Conservation (phyloP, 2,113 vertebrate species). For the Brachirus orientalis region DNA sequence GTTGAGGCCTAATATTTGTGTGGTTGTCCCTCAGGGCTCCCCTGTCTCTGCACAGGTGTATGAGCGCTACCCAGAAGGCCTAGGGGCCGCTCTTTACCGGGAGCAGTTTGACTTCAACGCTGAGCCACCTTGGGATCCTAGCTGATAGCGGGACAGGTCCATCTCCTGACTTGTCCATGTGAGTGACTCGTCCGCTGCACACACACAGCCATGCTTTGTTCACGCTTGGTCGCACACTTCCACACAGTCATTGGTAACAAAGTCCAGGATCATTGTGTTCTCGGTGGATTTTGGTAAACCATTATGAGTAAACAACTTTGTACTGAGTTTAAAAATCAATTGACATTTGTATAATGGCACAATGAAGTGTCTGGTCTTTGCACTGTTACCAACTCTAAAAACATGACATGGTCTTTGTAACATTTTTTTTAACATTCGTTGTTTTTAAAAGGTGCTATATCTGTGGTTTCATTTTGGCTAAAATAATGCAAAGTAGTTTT, state of each 20-base stretch:
- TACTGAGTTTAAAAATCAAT: not conserved
- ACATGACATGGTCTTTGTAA: not conserved
- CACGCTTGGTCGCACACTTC: not conserved
- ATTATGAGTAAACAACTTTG: not conserved
- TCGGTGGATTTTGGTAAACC: not conserved
- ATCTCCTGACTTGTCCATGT: constrained; percentile 99
- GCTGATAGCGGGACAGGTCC: constrained; percentile 99
- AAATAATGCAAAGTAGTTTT: not conserved
- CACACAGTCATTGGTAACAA: constrained; percentile 1
- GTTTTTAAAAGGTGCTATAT: not conserved
- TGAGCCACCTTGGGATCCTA: constrained; percentile 99
- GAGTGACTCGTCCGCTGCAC: constrained; percentile 73
- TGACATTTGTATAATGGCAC: not conserved
- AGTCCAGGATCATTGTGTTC: constrained; percentile 26
- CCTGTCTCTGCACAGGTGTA: constrained; percentile 90
- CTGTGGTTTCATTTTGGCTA: not conserved
- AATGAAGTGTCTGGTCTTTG: not conserved
- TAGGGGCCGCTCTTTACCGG: constrained; percentile 99
- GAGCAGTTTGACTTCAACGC: constrained; percentile 99
- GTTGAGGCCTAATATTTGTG: constrained; percentile 5
- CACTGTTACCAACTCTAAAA: too few species aligned
- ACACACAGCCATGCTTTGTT: not conserved
- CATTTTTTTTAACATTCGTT: too few species aligned
- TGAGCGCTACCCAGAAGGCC: constrained; percentile 96
- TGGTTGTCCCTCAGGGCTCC: constrained; percentile 75